A percentile compares a stretch with the other conserved stretches of the same genome.
phyloP scores from a whole-genome alignment of 53 echinoderm and acorn worm species.

The Pentamera pediparva region DNA sequence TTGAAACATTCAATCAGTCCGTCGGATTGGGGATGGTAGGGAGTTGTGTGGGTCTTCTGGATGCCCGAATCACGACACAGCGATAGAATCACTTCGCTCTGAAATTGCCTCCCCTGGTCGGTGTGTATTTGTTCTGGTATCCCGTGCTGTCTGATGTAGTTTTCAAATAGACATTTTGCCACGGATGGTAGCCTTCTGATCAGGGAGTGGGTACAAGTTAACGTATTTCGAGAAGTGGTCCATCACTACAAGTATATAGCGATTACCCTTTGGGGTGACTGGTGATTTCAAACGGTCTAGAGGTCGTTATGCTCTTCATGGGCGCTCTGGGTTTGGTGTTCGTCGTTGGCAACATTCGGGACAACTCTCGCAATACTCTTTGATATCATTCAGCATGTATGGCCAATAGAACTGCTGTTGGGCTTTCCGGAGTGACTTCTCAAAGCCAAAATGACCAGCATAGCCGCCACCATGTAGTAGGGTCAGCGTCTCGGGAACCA shows the following conservation, averaged over 20 bases:
- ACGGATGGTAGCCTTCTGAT: conserved; percentile 51
- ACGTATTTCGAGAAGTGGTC: conserved; percentile 64
- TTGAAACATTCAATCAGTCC: conserved; percentile 39
- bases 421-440: conserved; percentile 22
- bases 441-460: conserved; percentile 4
- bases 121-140: conserved; percentile 38
- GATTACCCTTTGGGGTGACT: conserved; percentile 28
- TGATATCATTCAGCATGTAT: conserved; percentile 42
- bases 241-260: conserved; percentile 48
- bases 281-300: conserved; percentile 48
- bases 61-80: neutral
- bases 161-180: conserved; percentile 35
- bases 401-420: conserved; percentile 41
- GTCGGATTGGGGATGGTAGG: conserved; percentile 34
- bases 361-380: conserved; percentile 29
- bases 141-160: conserved; percentile 29
- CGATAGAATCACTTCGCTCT: neutral
- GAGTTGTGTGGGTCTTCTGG: conserved; percentile 27
- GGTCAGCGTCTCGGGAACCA: conserved; percentile 1
- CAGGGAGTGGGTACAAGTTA: conserved; percentile 32
- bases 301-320: neutral
- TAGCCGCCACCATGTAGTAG: conserved; percentile 16
- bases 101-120: conserved; percentile 40
- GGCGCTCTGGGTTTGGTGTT: conserved; percentile 52
- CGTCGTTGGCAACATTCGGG: conserved; percentile 21